Base-by-base conservation (phyloP, 2,797 vertebrate genomes). In the Harpagifer antarcticus region DNA sequence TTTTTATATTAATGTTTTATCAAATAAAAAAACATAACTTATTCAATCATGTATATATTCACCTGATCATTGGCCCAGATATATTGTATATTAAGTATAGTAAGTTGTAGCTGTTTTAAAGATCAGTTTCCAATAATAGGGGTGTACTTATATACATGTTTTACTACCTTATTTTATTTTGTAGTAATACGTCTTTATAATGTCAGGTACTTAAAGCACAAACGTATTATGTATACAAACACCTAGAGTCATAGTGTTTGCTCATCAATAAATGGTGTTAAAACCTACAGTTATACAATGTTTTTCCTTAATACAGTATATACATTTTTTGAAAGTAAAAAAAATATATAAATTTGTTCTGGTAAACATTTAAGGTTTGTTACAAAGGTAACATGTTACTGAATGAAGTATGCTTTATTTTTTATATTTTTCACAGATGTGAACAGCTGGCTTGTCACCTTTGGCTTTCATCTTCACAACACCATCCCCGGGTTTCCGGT, bases 391-490 rank as follows among this genome's bases (percentile, higher is more conserved):
- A 31, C 56, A 6, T 27, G 23, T 37, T 42, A 42, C 42, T 58
- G 20, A 5, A 49, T 27, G 43, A 44, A 17, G 27, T 27, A 27
- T 27, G 27, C 4, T 27, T 27, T 27, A 27, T 3, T 14, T 27
- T 67, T 31, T 47, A 4, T 77, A 73, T 85, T 20, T 73, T 53
- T 66, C 90, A 63, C 90, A 99, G 98, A 99, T 96, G 96, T 99
- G 82, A 99, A 99, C 95, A 99, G 96, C 93, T 99, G 98, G 98
- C 96, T 99, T 55, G 97, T 99, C 86, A 99, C 97, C n/a, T 99
- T 99, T 3, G 98, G 98, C 61, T 99, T 99, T 93, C 98, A 99
- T 90, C 97, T 99, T 68, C 98, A 99, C 93, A 99, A 99, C 79
- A 98, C 97, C 79, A 99, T 99, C 89, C 98, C 98, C 80, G 98